Base-by-base conservation (phyloP, 2,113 vertebrate species). In the Macaca mulatta region DNA sequence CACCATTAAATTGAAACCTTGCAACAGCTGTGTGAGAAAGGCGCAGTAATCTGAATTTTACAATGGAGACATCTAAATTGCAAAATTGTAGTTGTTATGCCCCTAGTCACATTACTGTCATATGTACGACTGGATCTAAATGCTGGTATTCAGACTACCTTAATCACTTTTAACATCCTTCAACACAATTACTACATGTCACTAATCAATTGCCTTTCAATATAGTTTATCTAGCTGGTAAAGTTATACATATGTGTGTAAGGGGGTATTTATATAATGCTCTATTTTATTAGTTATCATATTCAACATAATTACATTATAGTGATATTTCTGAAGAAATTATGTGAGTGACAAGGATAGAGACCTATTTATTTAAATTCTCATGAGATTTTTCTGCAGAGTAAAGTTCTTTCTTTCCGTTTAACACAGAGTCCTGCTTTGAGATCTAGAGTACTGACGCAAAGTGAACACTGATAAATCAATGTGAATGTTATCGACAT, bases 301-400 rank as follows among this genome's bases (percentile, higher is more conserved):
- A 72, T 25, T 89, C 78, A 72, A 57, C 38, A 35, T 81, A 79
- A 52, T 45, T 94, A 95, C 77, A 13, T 17, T 32, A 1, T n/a
- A 93, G 40, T 40, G 9, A 5, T 27, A 87, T 92, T 91, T 84
- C 43, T 55, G 18, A 80, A 81, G 22, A 61, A 86, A 95, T 13
- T 18, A 8, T 38, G 10, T 61, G 38, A 50, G 17, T 80, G 5
- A 64, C 14, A 55, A 61, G 2, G 43, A 69, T 1, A 57, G 18
- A 78, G 22, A 43, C 18, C 6, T 12, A 52, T 40, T 92, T 57
- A 35, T 74, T 69, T 86, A 82, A 74, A 86, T 64, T 5, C 0
- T 89, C 3, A 14, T 55, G 25, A 72, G 40, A 61, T 64, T 82
- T 82, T 78, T 12, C 61, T 83, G 38, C 30, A 82, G 43, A 94